phyloP scores from a whole-genome alignment of 1,140 invertebrate species.

The Cryptotermes secundus region DNA sequence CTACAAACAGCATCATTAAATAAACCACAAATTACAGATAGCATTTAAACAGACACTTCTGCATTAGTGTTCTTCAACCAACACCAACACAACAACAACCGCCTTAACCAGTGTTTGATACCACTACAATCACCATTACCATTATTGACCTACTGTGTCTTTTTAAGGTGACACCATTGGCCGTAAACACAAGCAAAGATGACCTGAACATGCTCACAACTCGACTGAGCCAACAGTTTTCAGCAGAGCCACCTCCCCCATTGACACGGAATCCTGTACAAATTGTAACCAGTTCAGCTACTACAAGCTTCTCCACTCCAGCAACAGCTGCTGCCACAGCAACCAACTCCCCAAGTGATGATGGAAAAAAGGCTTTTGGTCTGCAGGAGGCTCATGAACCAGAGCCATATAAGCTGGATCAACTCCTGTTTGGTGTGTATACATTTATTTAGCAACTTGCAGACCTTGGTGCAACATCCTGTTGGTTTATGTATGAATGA shows the following conservation, averaged over 20 bases:
- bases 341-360: constrained; percentile 50
- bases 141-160: not conserved
- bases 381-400: constrained; percentile 30
- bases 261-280: not conserved
- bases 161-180: constrained; percentile 29
- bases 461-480: too few species aligned
- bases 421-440: constrained; percentile 47
- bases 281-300: not conserved
- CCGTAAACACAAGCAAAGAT: constrained; percentile 2
- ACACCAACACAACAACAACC: too few species aligned
- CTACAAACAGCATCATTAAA: too few species aligned
- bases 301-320: too few species aligned
- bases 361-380: constrained; percentile 43
- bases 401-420: constrained; percentile 50
- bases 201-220: not conserved
- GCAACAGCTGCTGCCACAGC: constrained; percentile 43
- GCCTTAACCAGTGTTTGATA: too few species aligned
- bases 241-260: not conserved
- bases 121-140: too few species aligned
- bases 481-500: too few species aligned
- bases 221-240: not conserved
- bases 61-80: too few species aligned
- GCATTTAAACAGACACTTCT: too few species aligned
- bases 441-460: too few species aligned
- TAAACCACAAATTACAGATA: too few species aligned